These are phyloP conservation scores for Cossypha polioptera DNA, from an alignment of 2,797 vertebrate species.

Conservation along the genomic window DNA sequence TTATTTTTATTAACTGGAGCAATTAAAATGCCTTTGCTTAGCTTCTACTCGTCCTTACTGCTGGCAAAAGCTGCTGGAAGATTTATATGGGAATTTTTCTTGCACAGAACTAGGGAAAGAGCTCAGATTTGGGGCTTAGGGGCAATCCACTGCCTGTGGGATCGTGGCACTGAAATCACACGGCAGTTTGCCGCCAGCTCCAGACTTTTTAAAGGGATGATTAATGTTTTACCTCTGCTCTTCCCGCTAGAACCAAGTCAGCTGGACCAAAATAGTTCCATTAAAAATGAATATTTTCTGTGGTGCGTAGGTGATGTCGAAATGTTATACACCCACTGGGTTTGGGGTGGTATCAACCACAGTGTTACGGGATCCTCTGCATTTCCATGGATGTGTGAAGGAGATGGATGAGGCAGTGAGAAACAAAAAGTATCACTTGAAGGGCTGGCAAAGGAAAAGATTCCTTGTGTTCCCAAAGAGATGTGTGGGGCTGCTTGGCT, in stretches of 20 bases:
- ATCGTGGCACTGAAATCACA: neutral
- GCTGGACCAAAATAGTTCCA: neutral
- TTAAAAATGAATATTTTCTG: neutral
- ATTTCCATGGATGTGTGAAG: neutral
- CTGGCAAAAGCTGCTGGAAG: neutral
- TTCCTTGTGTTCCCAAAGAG: neutral
- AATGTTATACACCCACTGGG: neutral
- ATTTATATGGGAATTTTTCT: slow-evolving; percentile 15
- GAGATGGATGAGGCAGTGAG: neutral
- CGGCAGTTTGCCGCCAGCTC: neutral
- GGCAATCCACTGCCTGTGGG: neutral
- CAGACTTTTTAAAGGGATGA: neutral
- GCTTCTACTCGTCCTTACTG: neutral
- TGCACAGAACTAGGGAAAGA: neutral
- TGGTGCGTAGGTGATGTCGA: neutral
- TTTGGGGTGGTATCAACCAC: neutral
- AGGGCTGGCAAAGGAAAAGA: neutral
- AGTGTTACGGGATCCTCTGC: rapidly evolving
- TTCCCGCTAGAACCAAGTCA: neutral
- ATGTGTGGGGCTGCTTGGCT: neutral
- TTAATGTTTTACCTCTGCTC: neutral
- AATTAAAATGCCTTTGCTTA: slow-evolving; percentile 2
- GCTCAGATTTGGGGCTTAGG: neutral
- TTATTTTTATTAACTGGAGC: neutral
- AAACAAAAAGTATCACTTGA: neutral